Evolutionary conservation across 1,140 invertebrate genomes (phyloP), one percentile per base, ranked within the genome.

Genomic region (Ceratosolen solmsi): DNA sequence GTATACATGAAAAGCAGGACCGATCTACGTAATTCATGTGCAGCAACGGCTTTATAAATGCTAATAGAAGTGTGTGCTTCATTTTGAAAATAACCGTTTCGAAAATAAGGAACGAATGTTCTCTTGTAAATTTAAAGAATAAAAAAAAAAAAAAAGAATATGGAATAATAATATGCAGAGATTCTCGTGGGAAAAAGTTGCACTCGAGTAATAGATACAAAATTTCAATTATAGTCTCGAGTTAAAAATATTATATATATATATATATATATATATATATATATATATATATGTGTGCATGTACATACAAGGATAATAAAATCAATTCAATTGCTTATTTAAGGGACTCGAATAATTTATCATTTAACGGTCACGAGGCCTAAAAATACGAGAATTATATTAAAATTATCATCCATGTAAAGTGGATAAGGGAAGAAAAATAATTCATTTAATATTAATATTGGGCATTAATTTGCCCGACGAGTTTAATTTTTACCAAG

Each of bases 61-160:
- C 63, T 68, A 68, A 68, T 68, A 11, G 30, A 63, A 36, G 33
- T 65, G 30, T n/a, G 49, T 51, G 25, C 17, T 73, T 73, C 49
- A 33, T 54, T 73, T 74, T 38, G 17, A 33, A 56, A 56, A 56
- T 1, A 58, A 13, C 22, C 17, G 2, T 68, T 68, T 68, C 11
- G 20, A 8, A 38, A 30, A 30, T 27, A 63, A 38, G 17, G 20
- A 38, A 68, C 17, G 1, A 36, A 68, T 38, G 4, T 2, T 25
- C 8, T 38, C 2, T n/a, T 5, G 33, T 36, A n/a, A n/a, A 68
- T 38, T 68, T 38, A 68, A 38, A 68, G 9, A 8, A 33, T 33
- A 63, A 33, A 63, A 63, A 33, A 54, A 33, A 63, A n/a, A 63
- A 33, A 33, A 5, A 63, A 33, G 15, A 2, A 33, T 46, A 46